phyloP scores from a whole-genome alignment of 2,888 invertebrate genomes.

The Galerucella nymphaeae region DNA sequence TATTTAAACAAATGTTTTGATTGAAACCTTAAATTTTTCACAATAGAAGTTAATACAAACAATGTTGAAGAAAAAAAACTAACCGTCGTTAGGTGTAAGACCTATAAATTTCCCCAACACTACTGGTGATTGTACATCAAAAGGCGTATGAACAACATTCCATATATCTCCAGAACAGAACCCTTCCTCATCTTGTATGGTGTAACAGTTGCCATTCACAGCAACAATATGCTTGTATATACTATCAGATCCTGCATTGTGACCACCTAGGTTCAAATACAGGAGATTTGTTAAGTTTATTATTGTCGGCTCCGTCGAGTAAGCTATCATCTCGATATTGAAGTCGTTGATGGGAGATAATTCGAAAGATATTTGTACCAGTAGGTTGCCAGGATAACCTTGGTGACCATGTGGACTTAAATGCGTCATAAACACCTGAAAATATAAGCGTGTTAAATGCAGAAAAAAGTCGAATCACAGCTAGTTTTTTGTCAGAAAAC shows the following conservation, averaged over 20 bases:
- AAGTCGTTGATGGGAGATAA: slow-evolving; percentile 82
- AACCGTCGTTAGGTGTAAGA: slow-evolving; percentile 71
- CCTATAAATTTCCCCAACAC: slow-evolving; percentile 74
- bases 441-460: background rate
- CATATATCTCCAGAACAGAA: slow-evolving; percentile 80
- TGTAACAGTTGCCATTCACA: slow-evolving; percentile 82
- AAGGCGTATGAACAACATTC: slow-evolving; percentile 75
- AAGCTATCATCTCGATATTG: slow-evolving; percentile 79
- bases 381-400: slow-evolving; percentile 87
- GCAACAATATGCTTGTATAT: slow-evolving; percentile 76
- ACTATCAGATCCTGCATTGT: slow-evolving; percentile 74
- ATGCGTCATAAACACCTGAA: slow-evolving; percentile 70
- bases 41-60: background rate
- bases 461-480: too few species aligned
- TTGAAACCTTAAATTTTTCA: slow-evolving; percentile 70
- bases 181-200: slow-evolving; percentile 70
- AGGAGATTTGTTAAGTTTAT: slow-evolving; percentile 87
- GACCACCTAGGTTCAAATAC: slow-evolving; percentile 92
- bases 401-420: slow-evolving; percentile 82
- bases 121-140: slow-evolving; percentile 78
- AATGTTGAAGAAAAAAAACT: background rate
- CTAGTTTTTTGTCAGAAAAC: too few species aligned
- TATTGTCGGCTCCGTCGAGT: slow-evolving; percentile 80
- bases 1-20: slow-evolving; percentile 82
- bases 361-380: slow-evolving; percentile 76